phyloP scores from a whole-genome alignment of 2,797 vertebrate genomes.

The Tapirus indicus region DNA sequence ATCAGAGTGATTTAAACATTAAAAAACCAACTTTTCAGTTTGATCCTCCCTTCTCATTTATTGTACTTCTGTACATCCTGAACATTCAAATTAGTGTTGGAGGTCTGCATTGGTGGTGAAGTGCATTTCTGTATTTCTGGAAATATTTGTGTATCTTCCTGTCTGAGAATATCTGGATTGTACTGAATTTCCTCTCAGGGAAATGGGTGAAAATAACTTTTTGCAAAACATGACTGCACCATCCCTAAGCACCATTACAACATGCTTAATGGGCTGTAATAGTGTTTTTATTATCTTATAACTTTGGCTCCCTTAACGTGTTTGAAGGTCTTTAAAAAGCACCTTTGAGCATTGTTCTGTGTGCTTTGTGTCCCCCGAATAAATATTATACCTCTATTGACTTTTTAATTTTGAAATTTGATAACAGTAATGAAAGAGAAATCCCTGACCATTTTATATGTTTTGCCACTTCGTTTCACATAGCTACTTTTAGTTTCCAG shows the following conservation, averaged over 20 bases:
- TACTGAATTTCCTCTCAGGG: conserved; percentile 63
- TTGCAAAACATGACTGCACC: conserved; percentile 63
- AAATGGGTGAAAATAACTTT: conserved; percentile 70
- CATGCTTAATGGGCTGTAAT: conserved; percentile 79
- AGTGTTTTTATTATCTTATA: conserved; percentile 82
- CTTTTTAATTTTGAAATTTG: conserved; percentile 83
- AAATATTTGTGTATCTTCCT: background rate
- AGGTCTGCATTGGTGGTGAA: background rate
- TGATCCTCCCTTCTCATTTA: background rate
- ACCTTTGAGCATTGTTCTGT: conserved; percentile 77
- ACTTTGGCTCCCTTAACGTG: conserved; percentile 73
- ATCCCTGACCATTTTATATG: conserved; percentile 69
- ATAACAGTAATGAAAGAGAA: conserved; percentile 78
- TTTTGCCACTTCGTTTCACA: conserved; percentile 72
- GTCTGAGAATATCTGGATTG: conserved; percentile 36
- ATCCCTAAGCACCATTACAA: conserved; percentile 68
- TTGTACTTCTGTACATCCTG: background rate
- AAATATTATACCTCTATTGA: conserved; percentile 79
- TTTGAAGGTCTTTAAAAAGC: conserved; percentile 75
- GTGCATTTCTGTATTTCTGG: conserved; percentile 1
- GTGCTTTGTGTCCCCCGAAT: conserved; percentile 78
- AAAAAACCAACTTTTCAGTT: background rate
- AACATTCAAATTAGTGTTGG: background rate
- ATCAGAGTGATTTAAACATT: background rate
- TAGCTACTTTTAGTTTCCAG: conserved; percentile 46